These are phyloP conservation scores for Bilobella aurantiaca DNA, from an alignment of 1,140 invertebrate genomes.

Conservation along the genomic window DNA sequence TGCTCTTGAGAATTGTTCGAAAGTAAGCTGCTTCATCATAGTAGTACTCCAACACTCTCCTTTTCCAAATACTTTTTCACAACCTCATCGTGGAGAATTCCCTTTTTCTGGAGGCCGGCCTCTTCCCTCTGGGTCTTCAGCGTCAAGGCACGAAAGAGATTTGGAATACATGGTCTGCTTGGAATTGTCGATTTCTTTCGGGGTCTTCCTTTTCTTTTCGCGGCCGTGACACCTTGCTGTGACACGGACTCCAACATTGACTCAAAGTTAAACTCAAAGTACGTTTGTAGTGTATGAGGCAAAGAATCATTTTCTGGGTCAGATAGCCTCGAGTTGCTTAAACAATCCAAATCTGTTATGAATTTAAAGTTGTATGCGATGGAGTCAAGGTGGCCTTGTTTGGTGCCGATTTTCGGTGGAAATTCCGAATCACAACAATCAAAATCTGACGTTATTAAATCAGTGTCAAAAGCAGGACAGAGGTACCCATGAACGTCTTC, in stretches of 20 bases:
- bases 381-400: background rate
- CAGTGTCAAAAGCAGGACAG: slow-evolving; percentile 1
- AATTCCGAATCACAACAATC: background rate
- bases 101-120: background rate
- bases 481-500: slow-evolving; percentile 7
- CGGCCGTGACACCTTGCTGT: background rate
- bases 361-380: slow-evolving; percentile 10
- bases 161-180: background rate
- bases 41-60: slow-evolving; percentile 14
- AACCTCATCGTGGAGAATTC: background rate
- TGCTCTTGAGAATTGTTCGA: slow-evolving; percentile 25
- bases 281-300: background rate
- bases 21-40: slow-evolving; percentile 18
- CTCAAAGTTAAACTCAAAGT: background rate
- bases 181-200: background rate
- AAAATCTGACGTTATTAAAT: background rate
- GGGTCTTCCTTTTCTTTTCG: background rate
- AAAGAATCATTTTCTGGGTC: background rate
- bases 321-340: background rate
- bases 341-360: background rate
- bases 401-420: background rate
- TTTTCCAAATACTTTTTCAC: slow-evolving; percentile 9
- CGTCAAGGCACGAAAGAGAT: background rate
- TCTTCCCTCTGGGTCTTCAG: slow-evolving; percentile 17
- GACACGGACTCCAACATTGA: background rate